Conservation (phyloP, 1,140 invertebrate genomes). For the Callitettix versicolor region DNA sequence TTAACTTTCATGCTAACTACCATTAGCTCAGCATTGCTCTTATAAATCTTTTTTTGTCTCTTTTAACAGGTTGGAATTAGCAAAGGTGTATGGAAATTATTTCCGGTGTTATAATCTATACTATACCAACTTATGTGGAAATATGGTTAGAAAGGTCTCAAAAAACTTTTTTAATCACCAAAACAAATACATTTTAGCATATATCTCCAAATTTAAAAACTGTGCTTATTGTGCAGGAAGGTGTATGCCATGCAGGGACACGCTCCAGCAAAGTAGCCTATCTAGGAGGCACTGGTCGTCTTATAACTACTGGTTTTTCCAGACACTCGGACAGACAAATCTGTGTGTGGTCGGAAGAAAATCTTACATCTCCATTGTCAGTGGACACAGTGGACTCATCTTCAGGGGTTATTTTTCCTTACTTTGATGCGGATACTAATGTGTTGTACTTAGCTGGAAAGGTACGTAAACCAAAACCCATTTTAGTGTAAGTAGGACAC, state of each 20-base stretch:
- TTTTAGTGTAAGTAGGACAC: not conserved
- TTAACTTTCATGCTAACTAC: no score
- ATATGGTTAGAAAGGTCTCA: no score
- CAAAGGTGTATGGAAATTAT: no score
- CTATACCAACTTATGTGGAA: no score
- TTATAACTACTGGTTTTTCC: slow-evolving; percentile 86
- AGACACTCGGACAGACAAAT: slow-evolving; percentile 80
- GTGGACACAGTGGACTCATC: slow-evolving; percentile 82
- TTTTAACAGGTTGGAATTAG: no score
- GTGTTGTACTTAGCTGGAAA: slow-evolving; percentile 75
- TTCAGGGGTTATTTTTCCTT: slow-evolving; percentile 85
- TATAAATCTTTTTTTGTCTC: no score
- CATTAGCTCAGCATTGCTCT: no score
- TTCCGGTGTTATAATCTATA: no score
- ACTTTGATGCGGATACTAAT: slow-evolving; percentile 84
- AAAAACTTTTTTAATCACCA: no score
- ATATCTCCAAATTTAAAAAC: no score
- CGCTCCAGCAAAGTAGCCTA: slow-evolving; percentile 86
- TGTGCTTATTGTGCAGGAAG: slow-evolving; percentile 48
- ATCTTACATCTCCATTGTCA: slow-evolving; percentile 60
- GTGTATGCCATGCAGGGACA: slow-evolving; percentile 71
- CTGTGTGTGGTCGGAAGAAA: slow-evolving; percentile 77
- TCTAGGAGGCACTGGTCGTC: slow-evolving; percentile 57
- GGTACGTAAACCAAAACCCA: slow-evolving; percentile 44
- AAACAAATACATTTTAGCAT: no score